phyloP scores from a whole-genome alignment of 2,113 vertebrate species.

The Paramormyrops kingsleyae region DNA sequence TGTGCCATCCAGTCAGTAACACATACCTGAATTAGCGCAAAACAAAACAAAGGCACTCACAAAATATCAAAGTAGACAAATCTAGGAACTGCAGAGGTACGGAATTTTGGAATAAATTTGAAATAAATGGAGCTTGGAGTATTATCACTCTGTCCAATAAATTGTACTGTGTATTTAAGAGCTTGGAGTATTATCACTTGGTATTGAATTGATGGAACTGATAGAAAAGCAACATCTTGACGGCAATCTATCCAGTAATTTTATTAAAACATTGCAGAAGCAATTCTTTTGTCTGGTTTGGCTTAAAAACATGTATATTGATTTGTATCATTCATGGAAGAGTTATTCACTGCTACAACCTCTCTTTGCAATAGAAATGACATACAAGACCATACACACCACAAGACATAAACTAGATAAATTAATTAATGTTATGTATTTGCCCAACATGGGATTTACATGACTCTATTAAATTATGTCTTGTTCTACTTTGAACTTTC shows the following conservation, averaged over 20 bases:
- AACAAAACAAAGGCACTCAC: neutral
- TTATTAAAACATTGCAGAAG: neutral
- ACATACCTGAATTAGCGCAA: neutral
- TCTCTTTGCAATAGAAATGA: neutral
- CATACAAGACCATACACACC: neutral
- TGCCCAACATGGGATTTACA: constrained; percentile 4
- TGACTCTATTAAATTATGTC: neutral
- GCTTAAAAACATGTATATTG: neutral
- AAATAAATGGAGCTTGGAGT: neutral
- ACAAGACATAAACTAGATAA: constrained; percentile 3
- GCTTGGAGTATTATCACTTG: neutral
- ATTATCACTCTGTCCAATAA: neutral
- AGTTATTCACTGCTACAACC: neutral
- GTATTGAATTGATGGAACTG: neutral
- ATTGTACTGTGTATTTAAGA: neutral
- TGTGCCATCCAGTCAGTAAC: neutral
- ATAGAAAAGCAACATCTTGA: neutral
- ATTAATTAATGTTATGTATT: neutral
- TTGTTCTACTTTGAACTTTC: neutral
- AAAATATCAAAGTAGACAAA: neutral
- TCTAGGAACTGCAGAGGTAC: neutral
- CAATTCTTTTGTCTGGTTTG: neutral
- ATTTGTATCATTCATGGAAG: neutral
- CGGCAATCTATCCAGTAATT: neutral
- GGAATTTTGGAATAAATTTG: neutral